Percentiles rank a stretch among this genome's conserved stretches.
Evolutionary conservation across 2,888 invertebrate species (phyloP).

Genomic region (Platerodrilus igneus): DNA sequence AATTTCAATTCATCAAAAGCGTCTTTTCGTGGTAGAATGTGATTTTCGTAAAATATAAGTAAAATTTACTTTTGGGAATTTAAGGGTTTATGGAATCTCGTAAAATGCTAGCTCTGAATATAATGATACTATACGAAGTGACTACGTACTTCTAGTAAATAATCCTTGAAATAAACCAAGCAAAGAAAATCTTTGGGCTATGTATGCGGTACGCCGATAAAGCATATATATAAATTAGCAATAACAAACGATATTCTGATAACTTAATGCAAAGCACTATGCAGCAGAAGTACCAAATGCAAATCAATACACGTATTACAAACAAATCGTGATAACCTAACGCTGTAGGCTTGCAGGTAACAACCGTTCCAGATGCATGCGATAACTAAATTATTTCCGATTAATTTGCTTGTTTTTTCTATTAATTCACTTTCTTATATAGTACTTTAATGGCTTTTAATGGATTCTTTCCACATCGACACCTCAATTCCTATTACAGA

Average conservation of each 20-base stretch:
- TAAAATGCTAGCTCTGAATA: too few relatives aligned
- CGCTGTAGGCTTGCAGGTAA: constrained; percentile 27
- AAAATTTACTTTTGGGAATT: too few relatives aligned
- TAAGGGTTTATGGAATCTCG: too few relatives aligned
- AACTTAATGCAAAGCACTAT: constrained; percentile 39
- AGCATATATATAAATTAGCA: constrained; percentile 30
- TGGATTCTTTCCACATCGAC: too few relatives aligned
- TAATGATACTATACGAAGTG: too few relatives aligned
- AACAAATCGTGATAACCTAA: constrained; percentile 37
- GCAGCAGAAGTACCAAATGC: constrained; percentile 36
- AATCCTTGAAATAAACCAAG: too few relatives aligned
- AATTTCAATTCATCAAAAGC: too few relatives aligned
- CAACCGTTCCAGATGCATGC: constrained; percentile 17
- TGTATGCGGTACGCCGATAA: constrained; percentile 30
- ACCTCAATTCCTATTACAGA: too few relatives aligned
- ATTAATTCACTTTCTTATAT: constrained; percentile 7
- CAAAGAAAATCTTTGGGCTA: constrained; percentile 28
- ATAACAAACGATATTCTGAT: constrained; percentile 35
- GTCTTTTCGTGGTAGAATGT: too few relatives aligned
- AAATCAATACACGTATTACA: constrained; percentile 38
- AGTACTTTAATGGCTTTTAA: too few relatives aligned
- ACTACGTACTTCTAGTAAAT: too few relatives aligned
- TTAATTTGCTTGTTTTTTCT: constrained; percentile 21
- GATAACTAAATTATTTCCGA: constrained; percentile 28
- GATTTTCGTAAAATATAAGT: too few relatives aligned